These are phyloP conservation scores for Drosophila santomea DNA, from an alignment of 1,140 invertebrate species.

Conservation along the genomic window DNA sequence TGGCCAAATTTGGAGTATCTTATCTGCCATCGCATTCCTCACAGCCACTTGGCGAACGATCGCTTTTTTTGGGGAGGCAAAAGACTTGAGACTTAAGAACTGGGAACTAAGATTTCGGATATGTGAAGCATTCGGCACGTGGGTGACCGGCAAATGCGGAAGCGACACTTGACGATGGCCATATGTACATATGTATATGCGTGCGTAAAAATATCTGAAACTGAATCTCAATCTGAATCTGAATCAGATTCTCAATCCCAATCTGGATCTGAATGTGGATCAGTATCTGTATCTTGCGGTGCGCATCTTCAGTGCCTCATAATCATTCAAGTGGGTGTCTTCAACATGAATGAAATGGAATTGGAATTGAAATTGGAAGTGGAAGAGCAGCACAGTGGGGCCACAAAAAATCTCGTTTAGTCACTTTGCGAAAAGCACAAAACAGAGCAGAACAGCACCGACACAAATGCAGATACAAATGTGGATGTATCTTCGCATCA, in stretches of 20 bases:
- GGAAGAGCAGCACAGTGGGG: slow-evolving; percentile 12
- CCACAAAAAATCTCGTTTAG: slow-evolving; percentile 50
- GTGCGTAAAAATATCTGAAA: slow-evolving; percentile 19
- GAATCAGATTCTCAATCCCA: background rate
- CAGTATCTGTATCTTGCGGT: slow-evolving; percentile 11
- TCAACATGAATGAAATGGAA: slow-evolving; percentile 51
- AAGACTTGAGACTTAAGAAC: background rate
- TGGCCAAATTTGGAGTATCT: slow-evolving; percentile 8
- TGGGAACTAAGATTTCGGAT: slow-evolving; percentile 8
- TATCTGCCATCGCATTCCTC: slow-evolving; percentile 9
- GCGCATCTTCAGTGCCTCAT: slow-evolving; percentile 50
- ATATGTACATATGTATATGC: slow-evolving; percentile 52
- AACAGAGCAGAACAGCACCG: slow-evolving; percentile 28
- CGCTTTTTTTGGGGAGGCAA: background rate
- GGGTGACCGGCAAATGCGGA: slow-evolving; percentile 70
- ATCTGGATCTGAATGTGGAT: background rate
- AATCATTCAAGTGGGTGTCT: slow-evolving; percentile 57
- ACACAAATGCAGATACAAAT: slow-evolving; percentile 23
- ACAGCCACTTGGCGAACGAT: slow-evolving; percentile 1
- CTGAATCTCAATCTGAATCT: background rate
- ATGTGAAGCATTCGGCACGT: slow-evolving; percentile 58
- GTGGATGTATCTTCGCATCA: slow-evolving; percentile 10
- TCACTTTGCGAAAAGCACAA: slow-evolving; percentile 47
- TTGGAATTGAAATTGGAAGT: slow-evolving; percentile 30
- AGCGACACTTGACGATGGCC: slow-evolving; percentile 60